Evolutionary conservation across 2,888 invertebrate species (phyloP).

Genomic region (Gymnocheta viridis): DNA sequence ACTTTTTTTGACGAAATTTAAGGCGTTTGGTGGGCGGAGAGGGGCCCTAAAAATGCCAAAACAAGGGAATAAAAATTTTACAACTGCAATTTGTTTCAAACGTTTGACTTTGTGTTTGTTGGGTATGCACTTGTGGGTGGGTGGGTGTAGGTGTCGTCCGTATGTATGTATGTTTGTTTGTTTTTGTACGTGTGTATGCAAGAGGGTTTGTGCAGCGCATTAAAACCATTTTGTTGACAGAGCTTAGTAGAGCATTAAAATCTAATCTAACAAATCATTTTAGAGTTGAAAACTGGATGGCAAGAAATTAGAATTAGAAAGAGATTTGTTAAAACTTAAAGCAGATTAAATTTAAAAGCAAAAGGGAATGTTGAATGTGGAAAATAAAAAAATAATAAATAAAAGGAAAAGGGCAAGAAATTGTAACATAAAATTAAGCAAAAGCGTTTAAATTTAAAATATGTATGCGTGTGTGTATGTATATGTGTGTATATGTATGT

Average conservation of each 20-base stretch:
- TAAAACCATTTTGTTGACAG: slow-evolving; percentile 69
- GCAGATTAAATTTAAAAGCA: slow-evolving; percentile 41
- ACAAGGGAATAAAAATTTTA: too few species aligned
- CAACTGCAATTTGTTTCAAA: too few species aligned
- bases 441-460: background rate
- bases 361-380: slow-evolving; percentile 1
- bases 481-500: too few species aligned
- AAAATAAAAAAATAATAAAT: background rate
- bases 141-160: background rate
- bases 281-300: slow-evolving; percentile 36
- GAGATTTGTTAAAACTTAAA: slow-evolving; percentile 52
- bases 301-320: slow-evolving; percentile 47
- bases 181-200: background rate
- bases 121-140: background rate
- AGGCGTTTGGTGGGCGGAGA: too few species aligned
- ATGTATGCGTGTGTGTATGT: background rate
- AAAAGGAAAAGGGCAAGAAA: background rate
- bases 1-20: too few species aligned
- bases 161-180: background rate
- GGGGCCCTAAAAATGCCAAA: too few species aligned
- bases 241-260: slow-evolving; percentile 69
- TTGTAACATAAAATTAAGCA: background rate
- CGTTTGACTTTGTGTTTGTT: background rate
- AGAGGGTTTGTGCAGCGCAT: background rate
- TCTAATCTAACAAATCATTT: slow-evolving; percentile 68